phyloP scores from a whole-genome alignment of 2,888 invertebrate species.

The Thereva nobilitata region DNA sequence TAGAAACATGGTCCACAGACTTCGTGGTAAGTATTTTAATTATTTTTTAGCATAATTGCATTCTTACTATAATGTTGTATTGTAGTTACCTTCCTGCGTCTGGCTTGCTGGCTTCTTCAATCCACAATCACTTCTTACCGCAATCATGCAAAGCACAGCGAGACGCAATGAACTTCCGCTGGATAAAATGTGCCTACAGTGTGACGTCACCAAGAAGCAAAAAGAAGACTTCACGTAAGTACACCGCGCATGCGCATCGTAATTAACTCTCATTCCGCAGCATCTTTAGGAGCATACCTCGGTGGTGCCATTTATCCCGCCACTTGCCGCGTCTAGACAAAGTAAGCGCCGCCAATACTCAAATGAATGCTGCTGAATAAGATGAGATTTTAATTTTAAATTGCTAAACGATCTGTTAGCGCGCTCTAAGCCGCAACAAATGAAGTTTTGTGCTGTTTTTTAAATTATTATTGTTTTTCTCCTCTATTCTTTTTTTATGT shows the following conservation, averaged over 20 bases:
- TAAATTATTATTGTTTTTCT: not conserved
- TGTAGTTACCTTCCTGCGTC: conserved; percentile 84
- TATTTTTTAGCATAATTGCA: not conserved
- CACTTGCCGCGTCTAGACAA: conserved; percentile 17
- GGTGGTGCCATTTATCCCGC: not conserved
- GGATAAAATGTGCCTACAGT: conserved; percentile 96
- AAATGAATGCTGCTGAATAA: no score
- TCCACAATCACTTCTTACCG: conserved; percentile 93
- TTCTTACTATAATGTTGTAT: conserved; percentile 10
- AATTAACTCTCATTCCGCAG: not conserved
- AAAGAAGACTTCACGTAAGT: conserved; percentile 92
- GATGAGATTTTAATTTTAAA: no score
- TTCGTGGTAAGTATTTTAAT: conserved; percentile 71
- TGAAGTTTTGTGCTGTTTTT: conserved; percentile 1
- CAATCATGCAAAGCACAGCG: conserved; percentile 98
- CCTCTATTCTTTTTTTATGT: conserved; percentile 13
- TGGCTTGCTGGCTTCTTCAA: conserved; percentile 99
- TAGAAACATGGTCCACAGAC: conserved; percentile 94
- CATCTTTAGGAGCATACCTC: not conserved
- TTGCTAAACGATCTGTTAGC: not conserved
- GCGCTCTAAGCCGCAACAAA: not conserved
- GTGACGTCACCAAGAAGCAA: conserved; percentile 95
- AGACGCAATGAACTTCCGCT: conserved; percentile 88
- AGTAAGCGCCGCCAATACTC: not conserved
- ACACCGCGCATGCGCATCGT: conserved; percentile 10